Percentiles rank a stretch among this genome's conserved stretches.
Evolutionary conservation across 2,888 invertebrate genomes (phyloP).

Genomic region (Trimorus sp.): DNA sequence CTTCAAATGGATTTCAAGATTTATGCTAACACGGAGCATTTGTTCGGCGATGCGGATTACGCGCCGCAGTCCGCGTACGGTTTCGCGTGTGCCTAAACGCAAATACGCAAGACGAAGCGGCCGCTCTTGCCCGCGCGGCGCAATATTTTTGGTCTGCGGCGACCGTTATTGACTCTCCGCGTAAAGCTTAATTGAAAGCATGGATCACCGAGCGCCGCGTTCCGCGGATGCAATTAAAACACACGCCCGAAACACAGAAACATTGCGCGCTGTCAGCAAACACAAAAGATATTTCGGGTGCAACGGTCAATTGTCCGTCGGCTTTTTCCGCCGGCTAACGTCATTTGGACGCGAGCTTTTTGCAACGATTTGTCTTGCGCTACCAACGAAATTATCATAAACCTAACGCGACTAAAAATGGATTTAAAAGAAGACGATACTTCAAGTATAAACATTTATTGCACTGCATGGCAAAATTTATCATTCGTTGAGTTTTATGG

Average conservation of each 20-base stretch:
- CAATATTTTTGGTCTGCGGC: constrained; percentile 65
- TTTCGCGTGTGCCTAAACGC: constrained; percentile 68
- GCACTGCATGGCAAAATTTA: no score
- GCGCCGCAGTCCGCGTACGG: constrained; percentile 65
- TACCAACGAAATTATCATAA: background rate
- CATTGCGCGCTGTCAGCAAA: constrained; percentile 48
- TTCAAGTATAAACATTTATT: background rate
- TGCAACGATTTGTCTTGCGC: constrained; percentile 17
- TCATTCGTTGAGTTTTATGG: no score
- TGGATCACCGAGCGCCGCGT: constrained; percentile 59
- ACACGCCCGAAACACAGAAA: constrained; percentile 48
- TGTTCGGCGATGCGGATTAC: constrained; percentile 75
- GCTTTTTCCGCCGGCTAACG: no score
- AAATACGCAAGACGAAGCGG: constrained; percentile 57
- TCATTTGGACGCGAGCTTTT: constrained; percentile 5
- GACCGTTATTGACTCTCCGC: constrained; percentile 60
- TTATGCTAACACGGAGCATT: constrained; percentile 81
- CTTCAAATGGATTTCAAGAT: constrained; percentile 81
- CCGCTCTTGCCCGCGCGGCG: constrained; percentile 42
- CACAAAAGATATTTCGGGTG: constrained; percentile 42
- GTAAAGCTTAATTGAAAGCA: constrained; percentile 67
- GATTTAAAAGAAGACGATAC: no score
- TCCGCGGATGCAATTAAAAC: constrained; percentile 60
- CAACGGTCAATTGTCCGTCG: constrained; percentile 24
- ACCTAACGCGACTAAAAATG: no score